Conservation (phyloP, 2,888 invertebrate genomes). For the Eupeodes luniger region DNA sequence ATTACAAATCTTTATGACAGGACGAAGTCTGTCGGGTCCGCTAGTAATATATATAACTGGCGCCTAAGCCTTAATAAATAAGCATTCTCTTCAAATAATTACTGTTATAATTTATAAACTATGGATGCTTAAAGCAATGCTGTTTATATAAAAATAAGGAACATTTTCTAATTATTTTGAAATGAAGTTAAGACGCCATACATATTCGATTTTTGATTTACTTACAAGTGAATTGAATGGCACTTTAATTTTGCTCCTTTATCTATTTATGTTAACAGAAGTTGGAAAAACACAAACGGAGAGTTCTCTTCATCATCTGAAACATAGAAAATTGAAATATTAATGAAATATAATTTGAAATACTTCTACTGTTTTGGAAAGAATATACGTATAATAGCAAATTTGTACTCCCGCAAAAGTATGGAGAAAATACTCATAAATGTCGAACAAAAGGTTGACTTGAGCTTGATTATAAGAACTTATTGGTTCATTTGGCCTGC, state of each 20-base stretch:
- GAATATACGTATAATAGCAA: not conserved
- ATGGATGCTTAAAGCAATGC: too few relatives aligned
- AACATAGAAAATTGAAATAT: constrained; percentile 54
- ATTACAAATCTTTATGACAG: not conserved
- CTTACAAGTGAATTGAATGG: constrained; percentile 19
- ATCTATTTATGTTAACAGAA: not conserved
- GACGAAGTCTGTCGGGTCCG: too few relatives aligned
- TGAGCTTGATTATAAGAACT: constrained; percentile 36
- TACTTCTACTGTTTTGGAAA: constrained; percentile 48
- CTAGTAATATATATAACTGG: too few relatives aligned
- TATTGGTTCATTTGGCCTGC: constrained; percentile 46
- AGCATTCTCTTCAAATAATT: too few relatives aligned
- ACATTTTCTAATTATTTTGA: too few relatives aligned
- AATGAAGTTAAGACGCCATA: too few relatives aligned
- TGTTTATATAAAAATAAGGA: too few relatives aligned
- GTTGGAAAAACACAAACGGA: constrained; percentile 22
- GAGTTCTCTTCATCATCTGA: constrained; percentile 10
- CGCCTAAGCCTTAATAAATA: too few relatives aligned
- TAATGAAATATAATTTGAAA: not conserved
- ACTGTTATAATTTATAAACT: too few relatives aligned
- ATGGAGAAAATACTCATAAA: constrained; percentile 37
- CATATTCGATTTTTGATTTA: too few relatives aligned
- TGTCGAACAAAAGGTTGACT: constrained; percentile 51
- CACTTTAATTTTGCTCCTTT: not conserved
- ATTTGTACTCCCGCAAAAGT: not conserved